Evolutionary conservation across 2,797 vertebrate genomes (phyloP), one percentile per base, ranked within the genome.

Genomic region (Rhynchonycteris naso): DNA sequence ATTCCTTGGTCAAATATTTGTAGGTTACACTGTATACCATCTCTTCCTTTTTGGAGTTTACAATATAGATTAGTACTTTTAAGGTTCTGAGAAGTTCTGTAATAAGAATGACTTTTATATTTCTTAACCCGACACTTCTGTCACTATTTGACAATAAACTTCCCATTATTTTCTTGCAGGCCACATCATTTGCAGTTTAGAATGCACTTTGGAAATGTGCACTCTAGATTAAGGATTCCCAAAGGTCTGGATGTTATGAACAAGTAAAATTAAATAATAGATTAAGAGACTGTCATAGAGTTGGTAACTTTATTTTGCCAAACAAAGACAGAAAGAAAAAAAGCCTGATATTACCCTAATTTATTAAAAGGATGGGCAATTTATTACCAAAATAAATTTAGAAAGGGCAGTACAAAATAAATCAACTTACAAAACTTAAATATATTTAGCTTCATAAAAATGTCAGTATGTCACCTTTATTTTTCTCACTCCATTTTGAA

Each of bases 301-400:
- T 63, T 69, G 10, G 38, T 88, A 52, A 75, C 38, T 5, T 74
- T 87, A 61, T 96, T 86, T 93, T 89, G 22, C 47, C 47, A 93
- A 88, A 8, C 78, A 79, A 83, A 92, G 22, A 35, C 4, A 15
- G 52, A 16, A 50, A n/a, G n/a, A 58, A 80, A 56, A 33, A 78
- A 75, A 38, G 2, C 4, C 8, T 84, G 7, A 30, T 87, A 15
- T 76, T 21, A 3, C 2, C 21, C 14, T 59, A 76, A 71, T 43
- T 56, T 94, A 35, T 65, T 91, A 30, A 69, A 83, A 92, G 24
- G 30, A 93, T 82, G 14, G 43, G 1, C 4, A 87, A 68, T 82
- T 75, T 81, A 22, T n/a, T 30, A 74, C 68, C 59, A 30, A 59
- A 52, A 28, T 24, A 35, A 81, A n/a, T 63, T 13, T 18, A 16